phyloP scores from a whole-genome alignment of 2,888 invertebrate genomes.

The Eurytoma adleriae region DNA sequence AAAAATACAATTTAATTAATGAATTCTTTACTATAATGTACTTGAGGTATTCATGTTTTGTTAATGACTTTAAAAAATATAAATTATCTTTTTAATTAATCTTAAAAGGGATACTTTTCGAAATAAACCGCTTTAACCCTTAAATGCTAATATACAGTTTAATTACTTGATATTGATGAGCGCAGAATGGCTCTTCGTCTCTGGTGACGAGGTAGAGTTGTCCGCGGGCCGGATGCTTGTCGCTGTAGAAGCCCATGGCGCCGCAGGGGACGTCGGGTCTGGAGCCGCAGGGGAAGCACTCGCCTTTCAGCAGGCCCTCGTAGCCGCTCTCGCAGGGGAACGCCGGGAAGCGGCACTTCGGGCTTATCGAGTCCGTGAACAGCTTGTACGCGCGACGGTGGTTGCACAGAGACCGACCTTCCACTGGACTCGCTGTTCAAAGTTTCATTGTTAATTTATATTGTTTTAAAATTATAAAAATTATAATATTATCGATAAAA shows the following conservation, averaged over 20 bases:
- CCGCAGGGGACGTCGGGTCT: constrained; percentile 83
- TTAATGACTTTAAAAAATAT: no score
- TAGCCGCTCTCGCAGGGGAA: constrained; percentile 89
- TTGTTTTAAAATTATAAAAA: no score
- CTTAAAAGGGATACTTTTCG: no score
- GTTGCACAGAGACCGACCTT: constrained; percentile 93
- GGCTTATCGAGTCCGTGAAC: constrained; percentile 95
- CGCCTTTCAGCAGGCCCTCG: constrained; percentile 88
- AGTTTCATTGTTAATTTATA: no score
- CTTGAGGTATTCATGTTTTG: no score
- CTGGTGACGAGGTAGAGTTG: constrained; percentile 92
- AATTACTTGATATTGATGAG: constrained; percentile 84
- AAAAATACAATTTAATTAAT: no score
- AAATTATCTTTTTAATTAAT: no score
- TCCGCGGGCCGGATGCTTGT: constrained; percentile 88
- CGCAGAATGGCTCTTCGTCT: constrained; percentile 95
- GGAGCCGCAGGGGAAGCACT: constrained; percentile 84
- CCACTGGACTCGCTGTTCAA: constrained; percentile 83
- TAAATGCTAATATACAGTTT: background rate
- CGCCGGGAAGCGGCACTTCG: constrained; percentile 93
- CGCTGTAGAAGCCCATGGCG: constrained; percentile 96
- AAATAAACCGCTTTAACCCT: no score
- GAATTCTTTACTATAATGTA: no score
- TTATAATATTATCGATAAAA: background rate
- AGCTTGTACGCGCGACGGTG: constrained; percentile 95